Evolutionary conservation across 1,140 invertebrate species (phyloP).

Genomic region (Lepidotrigona ventralis): DNA sequence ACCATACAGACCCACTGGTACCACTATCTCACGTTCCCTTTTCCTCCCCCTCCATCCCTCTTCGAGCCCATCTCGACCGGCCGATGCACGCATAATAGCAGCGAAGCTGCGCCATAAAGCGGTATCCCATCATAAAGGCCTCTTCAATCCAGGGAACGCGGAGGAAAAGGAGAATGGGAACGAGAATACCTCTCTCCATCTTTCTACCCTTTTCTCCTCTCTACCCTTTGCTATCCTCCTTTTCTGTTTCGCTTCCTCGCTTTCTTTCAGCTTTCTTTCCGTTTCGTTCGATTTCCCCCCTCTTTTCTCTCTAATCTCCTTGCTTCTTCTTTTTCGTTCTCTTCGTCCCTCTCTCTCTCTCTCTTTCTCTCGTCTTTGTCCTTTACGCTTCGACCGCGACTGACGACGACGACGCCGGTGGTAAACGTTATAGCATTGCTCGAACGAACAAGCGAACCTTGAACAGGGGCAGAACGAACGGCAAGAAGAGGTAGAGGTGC

Average conservation of each 20-base stretch:
- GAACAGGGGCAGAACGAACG: not conserved
- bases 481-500: not conserved
- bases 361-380: constrained; percentile 10
- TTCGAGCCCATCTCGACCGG: constrained; percentile 22
- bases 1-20: constrained; percentile 37
- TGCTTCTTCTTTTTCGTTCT: no score
- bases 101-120: constrained; percentile 70
- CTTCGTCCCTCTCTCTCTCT: no score
- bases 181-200: constrained; percentile 58
- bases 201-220: constrained; percentile 26
- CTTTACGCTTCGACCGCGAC: not conserved
- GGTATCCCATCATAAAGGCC: constrained; percentile 72
- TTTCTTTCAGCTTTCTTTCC: not conserved
- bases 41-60: not conserved
- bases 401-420: not conserved
- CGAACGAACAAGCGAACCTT: not conserved
- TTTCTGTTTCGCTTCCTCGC: not conserved
- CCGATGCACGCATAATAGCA: constrained; percentile 75
- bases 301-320: not conserved
- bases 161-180: constrained; percentile 68
- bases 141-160: constrained; percentile 69
- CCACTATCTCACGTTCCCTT: not conserved
- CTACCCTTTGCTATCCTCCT: not conserved
- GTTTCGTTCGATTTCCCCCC: not conserved
- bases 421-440: constrained; percentile 18